Evolutionary conservation across 2,797 vertebrate genomes (phyloP).

Genomic region (Notolabrus celidotus): DNA sequence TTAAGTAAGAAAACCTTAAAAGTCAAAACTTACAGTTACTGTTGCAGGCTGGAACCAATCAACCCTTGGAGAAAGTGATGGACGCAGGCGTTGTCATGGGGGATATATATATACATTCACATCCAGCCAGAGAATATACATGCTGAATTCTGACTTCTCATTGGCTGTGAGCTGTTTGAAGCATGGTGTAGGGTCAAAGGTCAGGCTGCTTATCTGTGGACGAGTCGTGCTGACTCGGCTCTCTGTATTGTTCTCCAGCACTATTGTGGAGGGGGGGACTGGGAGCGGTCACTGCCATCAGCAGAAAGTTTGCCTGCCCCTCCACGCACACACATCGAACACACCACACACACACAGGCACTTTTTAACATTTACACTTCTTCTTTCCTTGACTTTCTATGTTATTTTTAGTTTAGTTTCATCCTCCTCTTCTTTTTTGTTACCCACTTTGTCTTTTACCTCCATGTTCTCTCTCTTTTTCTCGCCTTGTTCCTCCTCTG

Average conservation of each 20-base stretch:
- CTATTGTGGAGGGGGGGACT: conserved; percentile 63
- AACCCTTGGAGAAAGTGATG: conserved; percentile 71
- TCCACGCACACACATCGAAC: conserved; percentile 11
- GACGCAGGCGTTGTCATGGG: conserved; percentile 55
- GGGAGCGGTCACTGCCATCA: conserved; percentile 81
- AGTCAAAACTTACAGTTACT: conserved; percentile 77
- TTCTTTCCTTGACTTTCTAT: conserved; percentile 1
- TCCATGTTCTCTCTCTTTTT: conserved; percentile 21
- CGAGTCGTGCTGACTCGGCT: conserved; percentile 86
- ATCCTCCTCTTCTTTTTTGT: background rate
- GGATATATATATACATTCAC: conserved; percentile 86
- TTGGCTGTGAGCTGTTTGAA: conserved; percentile 77
- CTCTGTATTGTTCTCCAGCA: conserved; percentile 88
- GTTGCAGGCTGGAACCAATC: conserved; percentile 68
- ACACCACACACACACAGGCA: conserved; percentile 5
- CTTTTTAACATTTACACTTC: background rate
- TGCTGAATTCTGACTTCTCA: conserved; percentile 55
- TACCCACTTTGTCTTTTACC: conserved; percentile 17
- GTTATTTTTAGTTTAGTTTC: background rate
- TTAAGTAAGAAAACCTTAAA: conserved; percentile 35
- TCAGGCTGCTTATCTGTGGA: conserved; percentile 69
- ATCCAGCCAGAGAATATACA: conserved; percentile 51
- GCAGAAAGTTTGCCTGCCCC: conserved; percentile 76
- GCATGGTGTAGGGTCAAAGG: conserved; percentile 64
- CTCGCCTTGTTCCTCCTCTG: conserved; percentile 43